Percentiles rank a stretch among this genome's conserved stretches.
phyloP scores from a whole-genome alignment of 92 coral and sea anemone species.

The Phenganax subtilis region DNA sequence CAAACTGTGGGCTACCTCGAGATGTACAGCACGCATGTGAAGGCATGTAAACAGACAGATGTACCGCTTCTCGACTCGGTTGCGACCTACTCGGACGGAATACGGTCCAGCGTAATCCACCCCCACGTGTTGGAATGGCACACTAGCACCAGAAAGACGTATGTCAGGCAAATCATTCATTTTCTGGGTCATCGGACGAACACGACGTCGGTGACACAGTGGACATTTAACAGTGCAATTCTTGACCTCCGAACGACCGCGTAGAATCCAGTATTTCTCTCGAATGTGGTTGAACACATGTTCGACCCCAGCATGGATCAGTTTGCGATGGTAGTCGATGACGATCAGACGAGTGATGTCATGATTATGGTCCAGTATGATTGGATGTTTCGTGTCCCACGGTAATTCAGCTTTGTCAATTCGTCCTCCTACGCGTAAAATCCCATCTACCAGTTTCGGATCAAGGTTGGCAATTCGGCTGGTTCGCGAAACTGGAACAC shows the following conservation, averaged over 20 bases:
- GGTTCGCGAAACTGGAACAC: constrained; percentile 14
- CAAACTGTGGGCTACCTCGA: constrained; percentile 44
- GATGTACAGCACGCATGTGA: constrained; percentile 50
- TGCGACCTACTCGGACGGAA: constrained; percentile 47
- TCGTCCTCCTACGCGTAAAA: constrained; percentile 45
- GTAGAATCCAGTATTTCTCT: constrained; percentile 47
- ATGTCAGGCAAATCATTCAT: constrained; percentile 37
- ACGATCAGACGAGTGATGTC: constrained; percentile 31
- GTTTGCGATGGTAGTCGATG: constrained; percentile 8
- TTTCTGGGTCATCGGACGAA: constrained; percentile 29
- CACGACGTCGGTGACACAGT: not conserved
- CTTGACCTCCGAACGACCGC: constrained; percentile 47
- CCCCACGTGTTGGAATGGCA: constrained; percentile 46
- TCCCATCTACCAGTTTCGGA: constrained; percentile 41
- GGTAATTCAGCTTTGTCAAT: constrained; percentile 46
- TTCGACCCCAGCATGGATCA: constrained; percentile 25
- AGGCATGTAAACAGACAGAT: constrained; percentile 47
- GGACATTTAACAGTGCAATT: constrained; percentile 36
- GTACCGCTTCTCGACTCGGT: constrained; percentile 50
- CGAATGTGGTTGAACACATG: constrained; percentile 35
- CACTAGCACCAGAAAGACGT: constrained; percentile 40
- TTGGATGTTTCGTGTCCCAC: constrained; percentile 38
- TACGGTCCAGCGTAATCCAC: constrained; percentile 56
- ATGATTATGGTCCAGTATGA: constrained; percentile 44
- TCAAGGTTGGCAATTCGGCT: constrained; percentile 46